Percentiles rank a stretch among this genome's conserved stretches.
Conservation (phyloP, 1,140 invertebrate species). For the Drosophila orosa region DNA sequence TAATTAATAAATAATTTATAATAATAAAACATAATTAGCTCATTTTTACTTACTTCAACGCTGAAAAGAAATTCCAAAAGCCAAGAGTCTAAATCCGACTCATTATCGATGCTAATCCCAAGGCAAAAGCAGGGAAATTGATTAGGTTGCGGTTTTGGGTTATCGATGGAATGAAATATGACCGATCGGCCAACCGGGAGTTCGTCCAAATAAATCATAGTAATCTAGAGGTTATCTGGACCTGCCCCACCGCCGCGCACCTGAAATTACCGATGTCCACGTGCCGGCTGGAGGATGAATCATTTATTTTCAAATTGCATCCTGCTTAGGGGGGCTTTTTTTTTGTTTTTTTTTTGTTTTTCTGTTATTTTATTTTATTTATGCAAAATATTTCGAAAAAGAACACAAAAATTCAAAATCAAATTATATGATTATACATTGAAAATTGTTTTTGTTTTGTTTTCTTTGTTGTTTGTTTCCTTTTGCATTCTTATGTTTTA, state of each 20-base stretch:
- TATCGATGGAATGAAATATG: slow-evolving; percentile 41
- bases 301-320: neutral
- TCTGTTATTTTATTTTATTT: slow-evolving; percentile 84
- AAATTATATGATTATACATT: slow-evolving; percentile 83
- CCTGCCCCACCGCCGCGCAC: neutral
- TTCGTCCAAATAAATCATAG: slow-evolving; percentile 57
- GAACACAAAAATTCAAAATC: slow-evolving; percentile 80
- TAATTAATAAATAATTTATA: too few relatives aligned
- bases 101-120: slow-evolving; percentile 37
- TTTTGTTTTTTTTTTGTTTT: slow-evolving; percentile 66
- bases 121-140: slow-evolving; percentile 7
- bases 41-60: neutral
- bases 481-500: slow-evolving; percentile 72
- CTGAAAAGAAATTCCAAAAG: neutral
- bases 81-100: neutral
- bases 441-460: slow-evolving; percentile 67
- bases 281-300: neutral
- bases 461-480: slow-evolving; percentile 49
- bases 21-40: neutral
- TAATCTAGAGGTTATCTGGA: slow-evolving; percentile 47
- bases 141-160: slow-evolving; percentile 24
- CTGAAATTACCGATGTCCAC: neutral
- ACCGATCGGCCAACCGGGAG: slow-evolving; percentile 8
- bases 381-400: slow-evolving; percentile 84
- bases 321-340: slow-evolving; percentile 5